Conservation (phyloP, 2,797 vertebrate species). For the Melanogrammus aeglefinus region DNA sequence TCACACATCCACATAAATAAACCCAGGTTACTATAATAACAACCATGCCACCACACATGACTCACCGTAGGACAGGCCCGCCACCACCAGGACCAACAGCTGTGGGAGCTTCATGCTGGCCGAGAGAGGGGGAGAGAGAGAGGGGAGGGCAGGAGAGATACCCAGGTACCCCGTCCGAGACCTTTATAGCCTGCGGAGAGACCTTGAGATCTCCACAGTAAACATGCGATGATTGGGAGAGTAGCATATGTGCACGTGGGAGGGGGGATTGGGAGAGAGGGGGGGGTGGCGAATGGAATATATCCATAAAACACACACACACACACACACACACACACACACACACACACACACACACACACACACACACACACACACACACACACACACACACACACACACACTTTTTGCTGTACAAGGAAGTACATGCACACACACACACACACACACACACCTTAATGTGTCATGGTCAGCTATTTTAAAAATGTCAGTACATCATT, state of each 20-base stretch:
- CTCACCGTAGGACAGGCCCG: background rate
- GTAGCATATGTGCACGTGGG: background rate
- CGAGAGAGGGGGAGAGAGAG: background rate
- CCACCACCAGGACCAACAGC: background rate
- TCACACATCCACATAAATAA: background rate
- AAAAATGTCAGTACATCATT: background rate
- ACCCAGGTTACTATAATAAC: background rate
- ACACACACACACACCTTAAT: background rate
- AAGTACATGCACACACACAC: constrained; percentile 16
- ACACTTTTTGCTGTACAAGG: no score
- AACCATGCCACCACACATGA: background rate
- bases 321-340: background rate
- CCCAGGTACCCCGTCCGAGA: background rate
- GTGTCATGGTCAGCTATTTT: background rate
- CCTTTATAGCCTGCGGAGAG: background rate
- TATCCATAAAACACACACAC: background rate
- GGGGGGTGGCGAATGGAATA: background rate
- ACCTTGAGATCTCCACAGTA: background rate
- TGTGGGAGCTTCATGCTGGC: background rate
- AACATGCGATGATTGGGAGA: background rate
- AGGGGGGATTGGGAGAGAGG: background rate
- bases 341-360: background rate
- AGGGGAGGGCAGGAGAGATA: background rate
- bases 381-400: background rate
- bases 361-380: background rate